These are phyloP conservation scores for Clusia tigrina DNA, from an alignment of 2,888 invertebrate species.

Conservation along the genomic window DNA sequence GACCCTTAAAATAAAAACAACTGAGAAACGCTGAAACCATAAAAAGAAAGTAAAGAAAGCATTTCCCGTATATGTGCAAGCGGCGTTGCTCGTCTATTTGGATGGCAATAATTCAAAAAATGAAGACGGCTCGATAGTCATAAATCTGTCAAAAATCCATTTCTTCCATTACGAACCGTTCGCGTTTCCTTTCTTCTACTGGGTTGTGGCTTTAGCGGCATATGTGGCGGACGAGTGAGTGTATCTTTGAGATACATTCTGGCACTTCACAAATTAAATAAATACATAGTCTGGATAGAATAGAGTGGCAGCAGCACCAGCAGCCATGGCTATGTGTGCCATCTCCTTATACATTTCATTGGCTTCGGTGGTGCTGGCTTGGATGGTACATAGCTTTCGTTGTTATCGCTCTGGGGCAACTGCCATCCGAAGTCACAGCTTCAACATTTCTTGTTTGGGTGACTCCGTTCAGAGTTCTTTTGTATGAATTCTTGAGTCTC, in stretches of 20 bases:
- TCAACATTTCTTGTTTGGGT: constrained; percentile 31
- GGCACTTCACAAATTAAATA: constrained; percentile 47
- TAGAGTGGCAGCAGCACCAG: constrained; percentile 40
- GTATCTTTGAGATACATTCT: constrained; percentile 58
- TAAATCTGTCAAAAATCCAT: constrained; percentile 65
- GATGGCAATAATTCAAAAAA: constrained; percentile 65
- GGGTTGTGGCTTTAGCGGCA: constrained; percentile 11
- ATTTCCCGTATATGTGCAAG: neutral
- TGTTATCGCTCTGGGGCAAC: constrained; percentile 22
- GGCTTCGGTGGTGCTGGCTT: too few relatives aligned
- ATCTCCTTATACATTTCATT: constrained; percentile 16
- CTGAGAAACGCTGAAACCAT: neutral
- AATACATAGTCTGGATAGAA: constrained; percentile 35
- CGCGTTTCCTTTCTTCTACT: constrained; percentile 48
- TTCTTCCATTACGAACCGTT: constrained; percentile 59
- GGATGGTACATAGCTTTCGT: constrained; percentile 26
- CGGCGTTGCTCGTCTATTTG: constrained; percentile 60
- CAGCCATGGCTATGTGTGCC: too few relatives aligned
- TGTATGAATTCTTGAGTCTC: constrained; percentile 1
- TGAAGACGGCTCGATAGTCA: constrained; percentile 65
- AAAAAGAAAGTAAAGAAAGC: constrained; percentile 6
- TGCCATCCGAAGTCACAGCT: constrained; percentile 14
- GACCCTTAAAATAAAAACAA: neutral
- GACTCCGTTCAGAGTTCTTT: neutral
- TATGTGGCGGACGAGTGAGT: constrained; percentile 48